A percentile compares a stretch with the other conserved stretches of the same genome.
Evolutionary conservation across 2,797 vertebrate genomes (phyloP).

Genomic region (Typhlichthys subterraneus): DNA sequence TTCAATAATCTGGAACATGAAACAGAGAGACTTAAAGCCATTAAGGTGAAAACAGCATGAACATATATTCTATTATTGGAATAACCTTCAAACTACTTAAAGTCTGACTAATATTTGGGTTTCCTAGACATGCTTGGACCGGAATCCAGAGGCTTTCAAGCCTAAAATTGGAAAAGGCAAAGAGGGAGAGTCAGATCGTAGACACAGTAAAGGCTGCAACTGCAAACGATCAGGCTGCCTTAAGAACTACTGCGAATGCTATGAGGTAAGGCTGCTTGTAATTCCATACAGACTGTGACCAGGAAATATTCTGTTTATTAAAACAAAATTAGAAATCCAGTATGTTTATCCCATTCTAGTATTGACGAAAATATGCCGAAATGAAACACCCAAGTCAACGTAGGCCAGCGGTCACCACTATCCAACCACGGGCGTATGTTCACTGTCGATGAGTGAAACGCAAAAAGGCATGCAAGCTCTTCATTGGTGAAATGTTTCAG

Average conservation of each 20-base stretch:
- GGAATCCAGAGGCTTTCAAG: conserved; percentile 98
- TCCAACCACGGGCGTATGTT: no score
- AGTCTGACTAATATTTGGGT: conserved; percentile 18
- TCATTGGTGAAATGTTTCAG: no score
- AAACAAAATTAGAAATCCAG: not conserved
- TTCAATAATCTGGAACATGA: conserved; percentile 98
- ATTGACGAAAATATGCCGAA: no score
- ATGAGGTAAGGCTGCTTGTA: conserved; percentile 82
- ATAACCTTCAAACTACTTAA: not conserved
- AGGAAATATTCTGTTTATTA: no score
- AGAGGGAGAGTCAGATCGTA: conserved; percentile 93
- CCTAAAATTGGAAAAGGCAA: conserved; percentile 99
- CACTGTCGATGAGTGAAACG: no score
- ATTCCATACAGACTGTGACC: not conserved
- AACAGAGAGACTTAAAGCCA: conserved; percentile 95
- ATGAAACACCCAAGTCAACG: no score
- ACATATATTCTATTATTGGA: not conserved
- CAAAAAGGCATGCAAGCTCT: no score
- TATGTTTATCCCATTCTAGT: not conserved
- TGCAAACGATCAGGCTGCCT: conserved; percentile 97
- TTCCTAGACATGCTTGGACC: conserved; percentile 91
- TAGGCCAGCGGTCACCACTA: no score
- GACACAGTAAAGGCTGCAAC: conserved; percentile 98
- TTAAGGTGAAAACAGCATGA: conserved; percentile 84
- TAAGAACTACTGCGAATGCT: conserved; percentile 99